Evolutionary conservation across 2,797 vertebrate species (phyloP), one percentile per base, ranked within the genome.

Genomic region (Cryptoblepharus egeriae): DNA sequence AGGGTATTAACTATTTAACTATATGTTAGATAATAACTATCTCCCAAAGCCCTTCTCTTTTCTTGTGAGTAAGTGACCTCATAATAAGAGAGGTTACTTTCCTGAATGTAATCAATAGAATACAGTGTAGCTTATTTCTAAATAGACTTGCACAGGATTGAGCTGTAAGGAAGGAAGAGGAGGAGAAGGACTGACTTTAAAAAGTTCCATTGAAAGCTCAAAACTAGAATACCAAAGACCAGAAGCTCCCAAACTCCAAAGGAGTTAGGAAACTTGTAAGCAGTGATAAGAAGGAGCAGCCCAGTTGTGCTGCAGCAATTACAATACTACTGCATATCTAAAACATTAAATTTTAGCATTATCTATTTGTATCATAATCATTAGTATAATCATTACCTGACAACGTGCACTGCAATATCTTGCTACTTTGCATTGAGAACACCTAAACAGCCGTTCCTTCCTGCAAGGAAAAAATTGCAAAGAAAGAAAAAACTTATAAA

Each of bases 361-460:
- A 78, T 7, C 0, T 4, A 24, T 75, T 80, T 64, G 65, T 1
- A 79, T 60, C 60, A n/a, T 81, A 75, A 82, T 77, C 81, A n/a
- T 69, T 22, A 74, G 45, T 55, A 69, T 85, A 26, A 77, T 80
- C 79, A 42, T 95, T 97, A 99, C 98, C 98, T 99, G 98, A 90
- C 98, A 99, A 60, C 93, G 92, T 72, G 81, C 88, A 81, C 96
- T 95, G 90, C 98, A 99, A 94, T 98, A 99, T 81, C 95, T 97
- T 83, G 97, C 97, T 83, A 94, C 92, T 91, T 97, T 98, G 94
- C 98, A 99, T 67, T 96, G 97, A 87, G 98, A 99, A 88, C 98
- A 99, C 68, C 97, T 96, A 91, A 95, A 92, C 90, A 99, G 93
- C 75, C 92, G 94, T 86, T 97, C 94, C n/a, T 84, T 91, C 93